Base-by-base conservation (phyloP, 2,797 vertebrate genomes). In the Microchirus variegatus region DNA sequence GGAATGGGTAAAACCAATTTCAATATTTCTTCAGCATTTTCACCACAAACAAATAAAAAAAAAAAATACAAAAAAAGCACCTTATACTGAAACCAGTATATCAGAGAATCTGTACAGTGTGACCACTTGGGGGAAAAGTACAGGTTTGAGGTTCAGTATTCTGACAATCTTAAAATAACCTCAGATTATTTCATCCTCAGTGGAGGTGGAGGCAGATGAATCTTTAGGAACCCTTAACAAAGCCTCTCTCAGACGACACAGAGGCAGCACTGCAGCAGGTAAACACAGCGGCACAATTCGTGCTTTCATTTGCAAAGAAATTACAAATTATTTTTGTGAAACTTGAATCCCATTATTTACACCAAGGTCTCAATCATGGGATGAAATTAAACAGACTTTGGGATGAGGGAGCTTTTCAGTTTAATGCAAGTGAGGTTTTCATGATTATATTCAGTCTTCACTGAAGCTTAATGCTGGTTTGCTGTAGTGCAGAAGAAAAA, bases 81-180 rank as follows among this genome's bases (percentile, higher is more conserved):
- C 22, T 47, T 70, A 46, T 76, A n/a, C 76, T 77, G 49, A 78
- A 81, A 75, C 72, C 53, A 65, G 11, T 60, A 46, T 67, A 60
- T 57, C n/a, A 53, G 44, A 63, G 47, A 70, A 67, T 70, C 16
- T 31, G 9, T 38, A 62, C 63, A 67, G 49, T 60, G 41, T 46
- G 9, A 41, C 49, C 78, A 67, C 71, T 57, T 76, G 81, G 78
- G 81, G 78, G 82, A 83, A 72, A 80, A 79, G 55, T 59, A 54
- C 59, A 70, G 56, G 79, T 85, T 75, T 76, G 65, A 80, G 71
- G 65, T 81, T 78, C 80, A 67, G 65, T 81, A 81, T 85, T 89
- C 78, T 22, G 22, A 66, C 69, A 73, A 86, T 84, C 69, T 77
- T 59, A 58, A 78, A 83, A 85, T 83, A 36, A 80, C 53, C 64